Percentiles rank a stretch among this genome's conserved stretches.
phyloP scores from a whole-genome alignment of 2,797 vertebrate genomes.

The Etheostoma nigrum region DNA sequence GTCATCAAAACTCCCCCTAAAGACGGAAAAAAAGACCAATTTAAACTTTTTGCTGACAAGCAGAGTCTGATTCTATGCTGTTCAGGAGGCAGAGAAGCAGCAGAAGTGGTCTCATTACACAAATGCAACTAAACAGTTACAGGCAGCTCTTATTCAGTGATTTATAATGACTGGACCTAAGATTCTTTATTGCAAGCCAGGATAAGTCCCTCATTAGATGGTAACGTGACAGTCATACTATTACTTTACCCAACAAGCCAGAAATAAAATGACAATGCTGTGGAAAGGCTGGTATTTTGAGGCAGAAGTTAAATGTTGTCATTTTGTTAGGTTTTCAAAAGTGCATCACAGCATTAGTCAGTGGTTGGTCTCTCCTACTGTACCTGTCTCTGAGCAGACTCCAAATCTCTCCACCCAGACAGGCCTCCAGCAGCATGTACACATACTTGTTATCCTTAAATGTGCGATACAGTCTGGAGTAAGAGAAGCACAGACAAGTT shows the following conservation, averaged over 20 bases:
- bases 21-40: conserved; percentile 32
- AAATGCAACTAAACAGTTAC: conserved; percentile 1
- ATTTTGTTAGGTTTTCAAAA: background rate
- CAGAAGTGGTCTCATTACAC: background rate
- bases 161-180: background rate
- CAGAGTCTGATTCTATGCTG: background rate
- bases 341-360: too few relatives aligned
- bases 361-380: conserved; percentile 22
- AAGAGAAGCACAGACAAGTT: background rate
- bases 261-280: background rate
- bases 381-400: conserved; percentile 95
- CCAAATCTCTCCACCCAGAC: conserved; percentile 95
- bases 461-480: conserved; percentile 90
- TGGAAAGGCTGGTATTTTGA: background rate
- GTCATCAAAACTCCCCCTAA: conserved; percentile 91
- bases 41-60: background rate
- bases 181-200: background rate
- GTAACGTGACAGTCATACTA: background rate
- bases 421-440: conserved; percentile 96
- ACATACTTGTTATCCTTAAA: conserved; percentile 95
- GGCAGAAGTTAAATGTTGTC: background rate
- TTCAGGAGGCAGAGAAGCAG: background rate
- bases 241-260: background rate
- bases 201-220: conserved; percentile 3
- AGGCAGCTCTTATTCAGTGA: conserved; percentile 5